A percentile compares a stretch with the other conserved stretches of the same genome.
These are phyloP conservation scores for Lepidurus couesii DNA, from an alignment of 1,140 invertebrate genomes.

Conservation along the genomic window DNA sequence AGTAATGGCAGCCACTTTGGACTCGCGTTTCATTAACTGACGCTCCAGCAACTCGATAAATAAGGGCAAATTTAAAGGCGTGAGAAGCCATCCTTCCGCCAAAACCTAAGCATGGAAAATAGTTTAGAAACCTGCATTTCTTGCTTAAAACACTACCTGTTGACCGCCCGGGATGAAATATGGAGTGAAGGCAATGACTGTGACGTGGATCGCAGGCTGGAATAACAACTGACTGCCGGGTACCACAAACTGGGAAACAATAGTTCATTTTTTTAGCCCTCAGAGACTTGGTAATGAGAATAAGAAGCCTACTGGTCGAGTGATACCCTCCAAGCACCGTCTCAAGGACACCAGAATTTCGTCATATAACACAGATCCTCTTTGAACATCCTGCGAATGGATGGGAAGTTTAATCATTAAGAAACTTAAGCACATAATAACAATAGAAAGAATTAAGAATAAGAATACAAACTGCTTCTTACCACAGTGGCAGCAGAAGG, in stretches of 20 bases:
- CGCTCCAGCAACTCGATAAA: conserved; percentile 55
- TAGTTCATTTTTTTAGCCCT: not conserved
- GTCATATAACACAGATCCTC: conserved; percentile 62
- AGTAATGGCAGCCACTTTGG: conserved; percentile 55
- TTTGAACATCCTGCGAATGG: conserved; percentile 54
- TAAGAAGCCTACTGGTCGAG: conserved; percentile 54
- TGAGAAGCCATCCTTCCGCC: conserved; percentile 65
- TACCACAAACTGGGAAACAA: conserved; percentile 54
- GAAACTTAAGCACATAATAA: not conserved
- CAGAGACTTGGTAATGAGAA: conserved; percentile 31
- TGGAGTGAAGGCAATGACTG: conserved; percentile 72
- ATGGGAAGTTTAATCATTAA: not conserved
- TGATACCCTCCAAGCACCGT: conserved; percentile 57
- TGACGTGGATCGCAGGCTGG: conserved; percentile 66
- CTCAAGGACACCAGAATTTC: conserved; percentile 60
- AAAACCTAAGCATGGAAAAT: conserved; percentile 51
- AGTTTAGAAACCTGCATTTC: not conserved
- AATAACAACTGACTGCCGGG: conserved; percentile 61
- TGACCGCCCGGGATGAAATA: conserved; percentile 64
- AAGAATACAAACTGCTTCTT: conserved; percentile 38
- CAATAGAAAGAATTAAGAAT: too few relatives aligned
- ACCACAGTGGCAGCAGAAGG: conserved; percentile 68
- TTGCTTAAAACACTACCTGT: conserved; percentile 49
- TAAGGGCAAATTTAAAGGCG: conserved; percentile 54
- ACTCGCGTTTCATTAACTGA: conserved; percentile 57